Base-by-base conservation (phyloP, 2,797 vertebrate species). In the Parambassis ranga region DNA sequence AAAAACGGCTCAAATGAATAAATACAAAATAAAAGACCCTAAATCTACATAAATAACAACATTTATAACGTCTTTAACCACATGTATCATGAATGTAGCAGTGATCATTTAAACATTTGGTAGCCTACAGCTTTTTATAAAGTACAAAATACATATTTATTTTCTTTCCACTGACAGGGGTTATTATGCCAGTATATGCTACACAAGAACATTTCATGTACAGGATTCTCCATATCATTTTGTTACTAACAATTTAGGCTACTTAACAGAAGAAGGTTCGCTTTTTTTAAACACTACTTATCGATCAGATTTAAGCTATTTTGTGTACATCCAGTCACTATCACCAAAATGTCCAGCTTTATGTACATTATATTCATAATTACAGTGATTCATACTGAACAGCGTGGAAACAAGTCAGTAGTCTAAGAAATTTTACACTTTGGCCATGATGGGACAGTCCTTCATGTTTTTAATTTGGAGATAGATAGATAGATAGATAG, bases 281-380 rank as follows among this genome's bases (percentile, higher is more conserved):
- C 23, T 51, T 60, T 65, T n/a, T 51, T 69, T 18, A 73, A 82
- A 71, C 77, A 84, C 81, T 78, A 84, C 66, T 64, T 38, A 79
- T 69, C 58, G 67, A 73, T 82, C 67, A 47, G 69, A 73, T 75
- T 71, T 49, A 2, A 58, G 75, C 67, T 74, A 83, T 80, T 76
- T 48, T 84, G 81, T 90, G 75, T 91, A 92, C 91, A 91, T 89
- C 69, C 75, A 91, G 27, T 73, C 86, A 91, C 88, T 74, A 89
- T 84, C 86, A 92, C 87, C 80, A 72, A 83, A 83, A 84, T 85
- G 74, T 66, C 71, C 79, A 56, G 59, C 84, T 75, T 76, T 84
- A 90, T 93, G 57, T 92, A 93, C 91, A 93, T 55, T 90, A 84
- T 86, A 75, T 88, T 83, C 73, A 86, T 91, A 91, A 86, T 91